Base-by-base conservation (phyloP, 2,888 invertebrate genomes). In the Drosophila recens region DNA sequence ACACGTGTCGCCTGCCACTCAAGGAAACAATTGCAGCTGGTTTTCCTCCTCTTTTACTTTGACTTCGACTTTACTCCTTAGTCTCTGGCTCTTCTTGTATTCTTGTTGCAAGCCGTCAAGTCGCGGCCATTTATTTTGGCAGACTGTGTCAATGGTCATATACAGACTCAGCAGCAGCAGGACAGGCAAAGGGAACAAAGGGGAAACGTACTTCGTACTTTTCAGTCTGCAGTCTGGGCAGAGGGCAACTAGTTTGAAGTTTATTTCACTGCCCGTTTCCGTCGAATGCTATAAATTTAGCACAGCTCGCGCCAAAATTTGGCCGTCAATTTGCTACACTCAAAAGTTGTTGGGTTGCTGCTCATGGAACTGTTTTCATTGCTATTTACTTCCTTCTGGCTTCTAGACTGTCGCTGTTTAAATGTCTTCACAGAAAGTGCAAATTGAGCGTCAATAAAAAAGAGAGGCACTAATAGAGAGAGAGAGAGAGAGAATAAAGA, bases 1-100 rank as follows among this genome's bases (percentile, higher is more conserved):
- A 81, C 81, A 87, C 86, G 86, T 86, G 86, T 78, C 76, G 76
- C 65, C 52, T 73, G 80, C 72, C 65, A 74, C 69, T 76, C 69
- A 67, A 78, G 66, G 45, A 67, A 78, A 77, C 74, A 77, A 77
- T 71, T 71, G 79, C 75, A 79, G 42, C 49, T 56, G 46, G 69
- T 68, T 74, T 67, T n/a, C 13, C 13, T n/a, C n/a, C 27, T 17
- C 13, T 13, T 40, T 30, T 13, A 4, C 43, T 43, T 9, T 23
- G 23, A 11, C 27, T 53, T 15, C 11, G 30, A n/a, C 23, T 40
- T 53, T 15, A n/a, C 56, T 27, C 1, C 27, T 27, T 27, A 27
- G 5, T 27, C 5, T 27, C 27, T 6, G 0, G 5, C 27, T 27
- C 27, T 5, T 27, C 42, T 17, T 27, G 38, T 48, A 1, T 38